Evolutionary conservation across 2,797 vertebrate species (phyloP).

Genomic region (Momotus momota): DNA sequence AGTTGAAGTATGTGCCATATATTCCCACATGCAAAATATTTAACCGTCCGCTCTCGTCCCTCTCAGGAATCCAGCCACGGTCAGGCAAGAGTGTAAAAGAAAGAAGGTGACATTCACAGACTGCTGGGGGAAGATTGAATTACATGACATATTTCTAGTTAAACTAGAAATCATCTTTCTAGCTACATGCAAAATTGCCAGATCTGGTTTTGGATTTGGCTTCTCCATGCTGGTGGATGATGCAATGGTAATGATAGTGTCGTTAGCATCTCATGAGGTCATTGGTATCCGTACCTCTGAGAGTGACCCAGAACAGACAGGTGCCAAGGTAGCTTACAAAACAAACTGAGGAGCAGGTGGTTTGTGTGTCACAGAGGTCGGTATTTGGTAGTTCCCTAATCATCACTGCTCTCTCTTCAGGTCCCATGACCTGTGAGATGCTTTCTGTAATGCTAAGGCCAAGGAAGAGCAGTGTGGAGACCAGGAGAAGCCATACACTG

Average conservation of each 20-base stretch:
- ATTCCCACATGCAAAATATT: neutral
- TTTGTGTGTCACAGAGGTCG: neutral
- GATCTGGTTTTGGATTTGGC: neutral
- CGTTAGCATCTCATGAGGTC: rapidly evolving
- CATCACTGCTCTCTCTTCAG: neutral
- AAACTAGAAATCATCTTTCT: neutral
- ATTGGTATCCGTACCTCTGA: neutral
- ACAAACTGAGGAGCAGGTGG: neutral
- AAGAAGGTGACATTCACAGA: neutral
- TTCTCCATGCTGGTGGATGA: neutral
- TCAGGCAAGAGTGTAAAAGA: neutral
- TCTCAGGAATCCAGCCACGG: neutral
- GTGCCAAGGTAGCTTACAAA: neutral
- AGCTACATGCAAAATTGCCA: neutral
- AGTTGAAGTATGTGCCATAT: neutral
- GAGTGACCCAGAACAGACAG: neutral
- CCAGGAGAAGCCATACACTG: neutral
- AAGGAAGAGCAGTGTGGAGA: rapidly evolving
- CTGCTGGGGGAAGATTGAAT: neutral
- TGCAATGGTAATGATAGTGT: neutral
- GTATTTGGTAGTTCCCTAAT: neutral
- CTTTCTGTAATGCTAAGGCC: neutral
- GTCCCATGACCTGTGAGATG: neutral
- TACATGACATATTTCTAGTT: neutral
- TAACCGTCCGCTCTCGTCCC: neutral